Conservation (phyloP, 2,797 vertebrate genomes). For the Paratrypauchen microcephalus region DNA sequence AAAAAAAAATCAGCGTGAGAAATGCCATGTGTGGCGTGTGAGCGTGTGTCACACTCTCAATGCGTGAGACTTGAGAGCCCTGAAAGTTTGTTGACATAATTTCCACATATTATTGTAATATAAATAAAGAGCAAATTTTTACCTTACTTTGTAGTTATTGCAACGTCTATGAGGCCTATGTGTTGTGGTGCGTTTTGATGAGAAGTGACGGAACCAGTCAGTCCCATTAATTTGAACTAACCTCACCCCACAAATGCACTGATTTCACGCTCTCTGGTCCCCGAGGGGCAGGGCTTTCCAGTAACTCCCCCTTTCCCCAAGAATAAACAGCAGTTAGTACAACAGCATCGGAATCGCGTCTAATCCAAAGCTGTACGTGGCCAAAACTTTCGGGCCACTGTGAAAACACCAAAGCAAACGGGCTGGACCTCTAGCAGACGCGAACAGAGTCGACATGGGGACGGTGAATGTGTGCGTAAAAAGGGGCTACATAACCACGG, state of each 20-base stretch:
- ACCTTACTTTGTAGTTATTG: too few species aligned
- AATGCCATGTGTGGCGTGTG: too few species aligned
- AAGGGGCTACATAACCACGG: conserved; percentile 28
- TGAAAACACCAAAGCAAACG: background rate
- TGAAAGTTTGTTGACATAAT: too few species aligned
- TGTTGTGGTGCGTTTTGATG: background rate
- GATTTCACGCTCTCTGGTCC: background rate
- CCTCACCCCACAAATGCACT: conserved; percentile 1
- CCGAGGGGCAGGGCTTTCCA: conserved; percentile 17
- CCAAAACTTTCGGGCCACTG: background rate
- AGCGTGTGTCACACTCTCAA: too few species aligned
- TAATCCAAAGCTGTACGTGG: background rate
- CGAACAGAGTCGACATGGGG: conserved; percentile 37
- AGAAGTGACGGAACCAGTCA: background rate
- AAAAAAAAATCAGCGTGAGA: too few species aligned
- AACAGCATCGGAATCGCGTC: background rate
- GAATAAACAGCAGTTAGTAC: background rate
- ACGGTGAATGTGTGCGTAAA: conserved; percentile 51
- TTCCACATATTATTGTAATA: too few species aligned
- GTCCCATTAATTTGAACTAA: background rate
- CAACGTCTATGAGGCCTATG: background rate
- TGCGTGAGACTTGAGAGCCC: too few species aligned
- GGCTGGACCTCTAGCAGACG: background rate
- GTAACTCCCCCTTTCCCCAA: background rate
- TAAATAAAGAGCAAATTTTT: too few species aligned